Base-by-base conservation (phyloP, 2,888 invertebrate species). In the Dynastes maya region DNA sequence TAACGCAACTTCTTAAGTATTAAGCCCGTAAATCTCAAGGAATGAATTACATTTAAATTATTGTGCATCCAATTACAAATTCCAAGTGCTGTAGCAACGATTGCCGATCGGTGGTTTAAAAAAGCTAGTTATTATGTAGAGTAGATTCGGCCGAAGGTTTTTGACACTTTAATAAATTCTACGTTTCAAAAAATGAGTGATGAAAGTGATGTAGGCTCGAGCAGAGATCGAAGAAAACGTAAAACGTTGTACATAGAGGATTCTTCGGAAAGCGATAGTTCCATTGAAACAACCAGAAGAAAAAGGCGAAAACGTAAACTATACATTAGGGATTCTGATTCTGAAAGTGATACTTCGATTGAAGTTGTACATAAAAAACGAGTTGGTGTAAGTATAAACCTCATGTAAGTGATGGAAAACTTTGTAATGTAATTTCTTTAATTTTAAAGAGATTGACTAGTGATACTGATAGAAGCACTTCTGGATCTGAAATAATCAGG, bases 261-360 rank as follows among this genome's bases (percentile, higher is more conserved):
- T 72, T 85, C 85, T 68, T 82, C 82, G 0, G 81, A 81, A 68
- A 81, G 79, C 58, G 80, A 82, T 72, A 80, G 80, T 78, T 81
- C 82, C n/a, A 77, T 80, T 61, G 80, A 79, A 79, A 80, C 83
- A 22, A 77, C 80, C 74, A 63, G 82, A 78, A 75, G 80, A 51
- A 81, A 80, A 63, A 29, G 78, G 64, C 61, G 71, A 51, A 82
- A 81, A 78, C 76, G 77, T n/a, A 80, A 77, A 74, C 72, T 71
- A 67, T 80, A 78, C 32, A 80, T 82, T 78, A 81, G 80, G 68
- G 80, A 81, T 71, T 80, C 80, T 8, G 86, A 85, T 76, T 83
- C 85, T 32, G 91, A 91, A 80, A 90, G 90, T 82, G 91, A 91
- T 80, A 89, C 89, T 82, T 88, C 89, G 84, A 87, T 89, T 81